These are phyloP conservation scores for Microdon myrmicae DNA, from an alignment of 2,888 invertebrate species.

Conservation along the genomic window DNA sequence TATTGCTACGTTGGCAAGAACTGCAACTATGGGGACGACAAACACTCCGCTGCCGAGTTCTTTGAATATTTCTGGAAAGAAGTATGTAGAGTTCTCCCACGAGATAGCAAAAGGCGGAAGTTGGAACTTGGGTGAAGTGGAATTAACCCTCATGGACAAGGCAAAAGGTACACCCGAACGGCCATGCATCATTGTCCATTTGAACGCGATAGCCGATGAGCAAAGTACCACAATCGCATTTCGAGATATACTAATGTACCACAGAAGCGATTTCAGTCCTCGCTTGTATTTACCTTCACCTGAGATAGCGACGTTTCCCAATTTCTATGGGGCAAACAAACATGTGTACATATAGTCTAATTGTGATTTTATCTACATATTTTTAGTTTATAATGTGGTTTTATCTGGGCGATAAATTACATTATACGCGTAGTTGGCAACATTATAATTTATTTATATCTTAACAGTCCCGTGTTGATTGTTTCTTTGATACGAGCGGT, in stretches of 20 bases:
- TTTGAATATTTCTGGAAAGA: conserved; percentile 75
- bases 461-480: too few species aligned
- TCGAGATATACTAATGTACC: conserved; percentile 80
- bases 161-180: conserved; percentile 72
- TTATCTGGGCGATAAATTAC: too few species aligned
- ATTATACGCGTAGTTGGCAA: too few species aligned
- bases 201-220: conserved; percentile 72
- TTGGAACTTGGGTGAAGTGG: conserved; percentile 76
- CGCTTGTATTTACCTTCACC: conserved; percentile 57
- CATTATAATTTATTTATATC: too few species aligned
- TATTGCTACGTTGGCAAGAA: conserved; percentile 93
- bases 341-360: too few species aligned
- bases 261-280: conserved; percentile 70
- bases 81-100: conserved; percentile 70
- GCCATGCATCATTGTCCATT: conserved; percentile 60
- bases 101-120: conserved; percentile 75
- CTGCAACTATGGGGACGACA: conserved; percentile 81
- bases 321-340: conserved; percentile 71
- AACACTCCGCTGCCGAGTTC: conserved; percentile 81
- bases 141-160: conserved; percentile 73
- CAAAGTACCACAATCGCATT: conserved; percentile 81
- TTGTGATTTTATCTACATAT: too few species aligned
- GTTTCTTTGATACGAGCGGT: too few species aligned
- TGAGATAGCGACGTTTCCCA: conserved; percentile 70
- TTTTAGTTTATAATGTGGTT: too few species aligned